Conservation (phyloP, 2,113 vertebrate species). For the Cinclus cinclus region DNA sequence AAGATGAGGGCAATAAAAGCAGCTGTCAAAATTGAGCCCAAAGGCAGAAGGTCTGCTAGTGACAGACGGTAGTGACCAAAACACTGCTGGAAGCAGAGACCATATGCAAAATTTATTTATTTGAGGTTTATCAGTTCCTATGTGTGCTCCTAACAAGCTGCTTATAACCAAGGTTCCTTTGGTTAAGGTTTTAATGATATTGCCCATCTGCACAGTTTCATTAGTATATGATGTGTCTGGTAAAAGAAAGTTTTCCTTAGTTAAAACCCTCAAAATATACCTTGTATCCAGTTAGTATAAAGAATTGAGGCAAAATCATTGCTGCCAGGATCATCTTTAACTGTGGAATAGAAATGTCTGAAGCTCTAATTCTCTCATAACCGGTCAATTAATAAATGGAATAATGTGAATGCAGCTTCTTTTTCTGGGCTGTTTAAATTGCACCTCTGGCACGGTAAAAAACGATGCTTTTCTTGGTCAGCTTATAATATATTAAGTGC, state of each 20-base stretch:
- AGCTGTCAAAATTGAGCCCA: constrained; percentile 49
- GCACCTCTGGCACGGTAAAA: neutral
- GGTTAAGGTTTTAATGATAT: neutral
- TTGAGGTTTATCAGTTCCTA: neutral
- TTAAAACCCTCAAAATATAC: neutral
- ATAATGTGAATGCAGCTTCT: neutral
- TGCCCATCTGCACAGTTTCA: neutral
- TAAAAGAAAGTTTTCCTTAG: neutral
- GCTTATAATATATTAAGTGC: neutral
- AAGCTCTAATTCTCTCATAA: neutral
- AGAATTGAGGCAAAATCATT: neutral
- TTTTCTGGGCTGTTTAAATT: neutral
- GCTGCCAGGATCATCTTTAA: neutral
- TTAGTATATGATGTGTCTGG: neutral
- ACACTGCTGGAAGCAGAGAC: constrained; percentile 20
- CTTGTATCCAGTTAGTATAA: neutral
- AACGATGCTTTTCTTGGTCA: neutral
- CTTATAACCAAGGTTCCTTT: neutral
- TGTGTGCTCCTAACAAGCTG: neutral
- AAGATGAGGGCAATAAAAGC: constrained; percentile 25
- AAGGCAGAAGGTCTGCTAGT: constrained; percentile 51
- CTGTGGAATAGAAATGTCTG: neutral
- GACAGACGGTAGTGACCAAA: constrained; percentile 55
- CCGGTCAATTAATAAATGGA: neutral
- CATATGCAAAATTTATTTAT: constrained; percentile 41